Evolutionary conservation across 2,797 vertebrate genomes (phyloP), one percentile per base, ranked within the genome.

Genomic region (Ptychadena robeensis): DNA sequence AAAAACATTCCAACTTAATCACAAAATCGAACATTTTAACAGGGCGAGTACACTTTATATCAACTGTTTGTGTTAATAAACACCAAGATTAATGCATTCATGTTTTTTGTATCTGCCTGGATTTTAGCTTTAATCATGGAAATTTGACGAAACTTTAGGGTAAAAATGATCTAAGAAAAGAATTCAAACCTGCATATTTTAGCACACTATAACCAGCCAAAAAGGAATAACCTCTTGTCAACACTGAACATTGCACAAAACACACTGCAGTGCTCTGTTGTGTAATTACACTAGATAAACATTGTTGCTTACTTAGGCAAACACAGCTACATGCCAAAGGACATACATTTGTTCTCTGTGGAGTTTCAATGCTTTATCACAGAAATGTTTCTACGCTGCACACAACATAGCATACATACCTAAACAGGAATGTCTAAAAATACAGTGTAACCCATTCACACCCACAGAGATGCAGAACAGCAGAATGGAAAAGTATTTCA

Each of bases 281-380:
- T 67, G 67, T 34, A 67, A 83, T 63, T 69, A 67, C 30, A 57
- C 30, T 71, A 67, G n/a, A 67, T 37, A 73, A 73, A 73, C 48
- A 69, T 38, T 73, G 18, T 34, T 73, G 69, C 71, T 83, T 73
- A 73, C 57, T 68, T 79, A 83, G 44, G 48, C 72, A 82, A 82
- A 75, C 64, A 73, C 32, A 59, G 30, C 57, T 57, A 75, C 28
- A 65, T 79, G 44, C 82, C 75, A 80, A 69, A 61, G 61, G 61
- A 67, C 75, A 79, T 73, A 64, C 48, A 12, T 35, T 35, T 40
- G 76, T 66, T 64, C 38, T 15, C 63, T 74, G 80, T 63, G 69
- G 25, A 73, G 48, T 73, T 80, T 61, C 35, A 61, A 59, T 68
- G n/a, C 65, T 35, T 83, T 71, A 70, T 77, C 81, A 72, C 57